These are phyloP conservation scores for Todiramphus saurophagus DNA, from an alignment of 2,113 vertebrate species.

Conservation along the genomic window DNA sequence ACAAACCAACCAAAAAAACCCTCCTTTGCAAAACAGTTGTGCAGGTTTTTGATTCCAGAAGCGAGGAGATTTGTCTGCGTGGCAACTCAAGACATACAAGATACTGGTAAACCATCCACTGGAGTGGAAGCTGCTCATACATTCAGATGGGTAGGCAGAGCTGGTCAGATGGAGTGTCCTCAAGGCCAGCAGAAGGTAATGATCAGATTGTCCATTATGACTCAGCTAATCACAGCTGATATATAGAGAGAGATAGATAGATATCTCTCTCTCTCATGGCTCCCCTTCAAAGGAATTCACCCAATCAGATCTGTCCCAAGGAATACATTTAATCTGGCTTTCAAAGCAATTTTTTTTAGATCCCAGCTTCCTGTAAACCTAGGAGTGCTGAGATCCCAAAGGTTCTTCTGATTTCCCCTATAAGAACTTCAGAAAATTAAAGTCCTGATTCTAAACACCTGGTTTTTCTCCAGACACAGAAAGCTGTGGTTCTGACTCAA, in stretches of 20 bases:
- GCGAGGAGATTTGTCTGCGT: not conserved
- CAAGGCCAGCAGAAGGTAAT: not conserved
- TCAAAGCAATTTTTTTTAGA: not conserved
- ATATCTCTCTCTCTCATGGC: too few relatives aligned
- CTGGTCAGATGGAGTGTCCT: not conserved
- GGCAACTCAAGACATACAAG: not conserved
- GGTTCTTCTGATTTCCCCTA: not conserved
- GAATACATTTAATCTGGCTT: not conserved
- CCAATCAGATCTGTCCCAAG: not conserved
- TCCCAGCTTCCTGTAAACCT: not conserved
- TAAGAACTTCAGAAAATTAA: not conserved
- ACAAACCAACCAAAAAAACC: too few relatives aligned
- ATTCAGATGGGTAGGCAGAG: not conserved
- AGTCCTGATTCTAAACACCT: not conserved
- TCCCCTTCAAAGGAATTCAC: not conserved
- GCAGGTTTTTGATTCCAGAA: not conserved
- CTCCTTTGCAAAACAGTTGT: not conserved
- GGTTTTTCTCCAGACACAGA: not conserved
- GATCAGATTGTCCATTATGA: not conserved
- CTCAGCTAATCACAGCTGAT: not conserved
- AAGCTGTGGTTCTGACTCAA: not conserved
- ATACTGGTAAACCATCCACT: not conserved
- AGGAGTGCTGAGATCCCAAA: not conserved
- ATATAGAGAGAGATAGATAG: not conserved
- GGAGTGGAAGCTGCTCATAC: not conserved